phyloP scores from a whole-genome alignment of 1,140 invertebrate genomes.

The Microplitis mediator region DNA sequence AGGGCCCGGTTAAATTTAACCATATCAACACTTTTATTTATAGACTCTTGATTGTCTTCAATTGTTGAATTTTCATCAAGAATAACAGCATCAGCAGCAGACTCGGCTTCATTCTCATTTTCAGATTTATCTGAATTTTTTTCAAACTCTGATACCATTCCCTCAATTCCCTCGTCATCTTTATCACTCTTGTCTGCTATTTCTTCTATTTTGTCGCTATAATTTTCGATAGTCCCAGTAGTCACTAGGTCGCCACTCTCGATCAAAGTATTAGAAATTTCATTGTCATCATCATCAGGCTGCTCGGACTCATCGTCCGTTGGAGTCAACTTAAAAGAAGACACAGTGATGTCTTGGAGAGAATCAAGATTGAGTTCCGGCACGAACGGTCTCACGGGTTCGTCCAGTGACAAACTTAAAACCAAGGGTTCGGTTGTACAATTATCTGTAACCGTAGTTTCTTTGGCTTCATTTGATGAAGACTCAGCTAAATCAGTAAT shows the following conservation, averaged over 20 bases:
- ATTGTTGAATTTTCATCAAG: too few species aligned
- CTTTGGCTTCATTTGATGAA: conserved; percentile 38
- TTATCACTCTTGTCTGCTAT: neutral
- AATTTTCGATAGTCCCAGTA: too few species aligned
- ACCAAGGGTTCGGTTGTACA: conserved; percentile 21
- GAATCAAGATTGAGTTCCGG: conserved; percentile 56
- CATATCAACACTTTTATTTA: too few species aligned
- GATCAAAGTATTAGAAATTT: neutral
- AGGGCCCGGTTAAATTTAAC: conserved; percentile 23
- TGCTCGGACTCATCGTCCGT: conserved; percentile 35
- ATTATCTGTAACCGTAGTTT: conserved; percentile 39
- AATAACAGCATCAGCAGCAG: too few species aligned
- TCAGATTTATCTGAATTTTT: too few species aligned
- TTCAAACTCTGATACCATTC: too few species aligned
- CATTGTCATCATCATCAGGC: neutral
- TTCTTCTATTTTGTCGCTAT: neutral
- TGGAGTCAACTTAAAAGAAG: conserved; percentile 41
- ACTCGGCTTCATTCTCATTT: too few species aligned
- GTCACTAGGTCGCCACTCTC: too few species aligned
- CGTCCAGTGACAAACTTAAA: conserved; percentile 37
- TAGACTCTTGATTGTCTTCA: too few species aligned
- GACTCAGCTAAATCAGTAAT: conserved; percentile 27
- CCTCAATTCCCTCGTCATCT: too few species aligned
- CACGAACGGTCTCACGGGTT: conserved; percentile 41
- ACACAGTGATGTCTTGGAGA: conserved; percentile 52